Evolutionary conservation across 2,888 invertebrate species (phyloP).

Genomic region (Caenorhabditis sulstoni): DNA sequence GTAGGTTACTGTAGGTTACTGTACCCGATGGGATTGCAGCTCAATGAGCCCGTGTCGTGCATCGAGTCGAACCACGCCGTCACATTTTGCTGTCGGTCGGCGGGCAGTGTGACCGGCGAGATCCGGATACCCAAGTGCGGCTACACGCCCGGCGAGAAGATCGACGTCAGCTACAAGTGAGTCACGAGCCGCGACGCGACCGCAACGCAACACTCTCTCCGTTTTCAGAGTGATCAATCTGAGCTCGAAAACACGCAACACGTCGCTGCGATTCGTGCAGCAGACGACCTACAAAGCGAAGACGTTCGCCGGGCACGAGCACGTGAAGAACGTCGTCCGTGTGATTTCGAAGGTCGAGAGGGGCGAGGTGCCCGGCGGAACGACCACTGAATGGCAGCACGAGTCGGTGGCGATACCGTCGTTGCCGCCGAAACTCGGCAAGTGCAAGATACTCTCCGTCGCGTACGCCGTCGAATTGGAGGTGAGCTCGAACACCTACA

Average conservation of each 20-base stretch:
- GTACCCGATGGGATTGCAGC: constrained; percentile 69
- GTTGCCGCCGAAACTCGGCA: constrained; percentile 76
- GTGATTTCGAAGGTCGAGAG: constrained; percentile 67
- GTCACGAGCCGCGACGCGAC: constrained; percentile 16
- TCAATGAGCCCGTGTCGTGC: constrained; percentile 70
- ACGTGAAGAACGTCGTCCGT: constrained; percentile 70
- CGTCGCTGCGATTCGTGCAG: constrained; percentile 60
- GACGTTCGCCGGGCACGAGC: constrained; percentile 79
- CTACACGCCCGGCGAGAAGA: constrained; percentile 77
- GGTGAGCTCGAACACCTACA: too few relatives aligned
- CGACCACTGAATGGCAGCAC: constrained; percentile 62
- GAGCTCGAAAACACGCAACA: constrained; percentile 54
- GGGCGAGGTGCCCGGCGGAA: constrained; percentile 59
- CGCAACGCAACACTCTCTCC: too few relatives aligned
- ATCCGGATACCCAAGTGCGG: constrained; percentile 74
- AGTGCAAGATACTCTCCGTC: constrained; percentile 78
- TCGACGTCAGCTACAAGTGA: constrained; percentile 61
- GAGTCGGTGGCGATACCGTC: constrained; percentile 75
- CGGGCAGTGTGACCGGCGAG: constrained; percentile 75
- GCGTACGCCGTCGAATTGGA: constrained; percentile 77
- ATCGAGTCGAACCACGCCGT: constrained; percentile 75
- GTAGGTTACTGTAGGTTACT: neutral
- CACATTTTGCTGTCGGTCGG: constrained; percentile 75
- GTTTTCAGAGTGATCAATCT: constrained; percentile 61
- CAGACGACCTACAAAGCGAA: constrained; percentile 74